These are phyloP conservation scores for Lagopus muta DNA, from an alignment of 2,113 vertebrate genomes.

Conservation along the genomic window DNA sequence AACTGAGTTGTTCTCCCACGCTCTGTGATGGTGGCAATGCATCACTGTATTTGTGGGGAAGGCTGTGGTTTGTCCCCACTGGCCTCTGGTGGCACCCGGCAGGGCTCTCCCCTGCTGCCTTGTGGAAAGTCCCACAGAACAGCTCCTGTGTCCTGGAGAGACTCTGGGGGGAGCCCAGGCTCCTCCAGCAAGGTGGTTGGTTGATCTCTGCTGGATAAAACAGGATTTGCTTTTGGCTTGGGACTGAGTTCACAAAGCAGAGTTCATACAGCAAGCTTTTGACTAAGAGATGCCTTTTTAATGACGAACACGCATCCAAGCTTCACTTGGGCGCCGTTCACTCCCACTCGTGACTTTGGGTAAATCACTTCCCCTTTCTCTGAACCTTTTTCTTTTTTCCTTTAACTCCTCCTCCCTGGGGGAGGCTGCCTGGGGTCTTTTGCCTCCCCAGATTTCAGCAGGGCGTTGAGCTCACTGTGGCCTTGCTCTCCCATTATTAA, in stretches of 20 bases:
- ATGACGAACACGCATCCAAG: background rate
- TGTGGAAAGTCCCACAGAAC: rapidly evolving
- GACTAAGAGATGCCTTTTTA: background rate
- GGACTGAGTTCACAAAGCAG: background rate
- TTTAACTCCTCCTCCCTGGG: background rate
- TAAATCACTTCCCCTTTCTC: background rate
- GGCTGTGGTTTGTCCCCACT: background rate
- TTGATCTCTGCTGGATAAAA: background rate
- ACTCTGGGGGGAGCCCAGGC: background rate
- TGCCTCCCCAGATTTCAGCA: background rate
- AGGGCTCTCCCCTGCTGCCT: background rate
- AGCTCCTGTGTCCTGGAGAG: background rate
- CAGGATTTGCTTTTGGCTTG: background rate
- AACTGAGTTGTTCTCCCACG: background rate
- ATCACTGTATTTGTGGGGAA: background rate
- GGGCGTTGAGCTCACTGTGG: background rate
- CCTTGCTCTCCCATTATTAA: background rate
- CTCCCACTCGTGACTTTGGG: background rate
- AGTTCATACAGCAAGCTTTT: background rate
- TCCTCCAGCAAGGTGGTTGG: background rate
- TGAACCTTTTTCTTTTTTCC: background rate
- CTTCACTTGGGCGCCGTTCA: background rate
- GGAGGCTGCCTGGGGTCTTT: background rate
- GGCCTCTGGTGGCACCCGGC: background rate
- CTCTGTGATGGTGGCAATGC: background rate